Base-by-base conservation (phyloP, 2,797 vertebrate genomes). In the Knipowitschia caucasica region DNA sequence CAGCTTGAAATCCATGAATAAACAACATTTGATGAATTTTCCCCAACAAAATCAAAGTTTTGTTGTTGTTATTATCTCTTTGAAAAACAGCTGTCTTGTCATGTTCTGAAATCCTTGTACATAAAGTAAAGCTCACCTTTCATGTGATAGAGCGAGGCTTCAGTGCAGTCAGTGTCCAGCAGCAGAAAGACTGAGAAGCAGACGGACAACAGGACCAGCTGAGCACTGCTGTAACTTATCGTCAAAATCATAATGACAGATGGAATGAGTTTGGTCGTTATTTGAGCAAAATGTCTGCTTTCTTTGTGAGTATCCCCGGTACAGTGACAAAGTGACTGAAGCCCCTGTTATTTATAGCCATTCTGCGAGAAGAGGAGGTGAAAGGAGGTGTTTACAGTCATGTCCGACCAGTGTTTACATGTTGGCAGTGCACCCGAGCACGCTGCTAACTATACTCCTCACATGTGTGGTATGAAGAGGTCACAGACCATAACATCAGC, bases 311-410 rank as follows among this genome's bases (percentile, higher is more conserved):
- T 30, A 21, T 59, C 58, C 36, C 53, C 43, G 56, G 44, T 23
- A 42, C 53, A 50, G 50, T 38, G 56, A 26, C 5, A 2, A 54
- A 46, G 56, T 53, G 30, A n/a, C 38, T 73, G 15, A n/a, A n/a
- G 38, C 8, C 53, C 46, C 56, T 71, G 52, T 67, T 72, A 85
- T 83, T 81, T 86, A 86, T 85, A 83, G 69, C 67, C 56, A 49
- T 50, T 59, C 55, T 33, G 2, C 12, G 56, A 35, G 34, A 11
- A 33, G 30, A 62, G 27, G 51, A 49, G 8, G 55, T 52, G n/a
- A 44, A 50, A 65, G 39, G 52, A 56, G 70, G 67, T 67, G 50
- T 26, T 57, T 72, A 45, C 15, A 20, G 51, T 67, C 46, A 68
- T 80, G 69, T 59, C 20, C 23, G 38, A 42, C 70, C 70, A 77